Evolutionary conservation across 2,888 invertebrate genomes (phyloP).

Genomic region (Sialis lutaria): DNA sequence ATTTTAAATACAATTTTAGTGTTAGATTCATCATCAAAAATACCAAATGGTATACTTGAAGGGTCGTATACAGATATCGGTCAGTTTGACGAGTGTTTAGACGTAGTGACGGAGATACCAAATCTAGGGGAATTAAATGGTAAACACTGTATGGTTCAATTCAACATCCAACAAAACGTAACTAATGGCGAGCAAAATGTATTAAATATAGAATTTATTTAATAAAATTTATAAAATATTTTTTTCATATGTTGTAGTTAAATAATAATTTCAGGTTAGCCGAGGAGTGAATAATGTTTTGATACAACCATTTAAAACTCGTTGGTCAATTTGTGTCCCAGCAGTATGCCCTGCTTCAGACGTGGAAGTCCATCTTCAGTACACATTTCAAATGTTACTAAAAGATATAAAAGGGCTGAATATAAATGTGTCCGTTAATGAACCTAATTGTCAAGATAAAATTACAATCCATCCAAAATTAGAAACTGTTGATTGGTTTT

Average conservation of each 20-base stretch:
- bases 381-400: background rate
- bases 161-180: too few species aligned
- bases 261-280: too few species aligned
- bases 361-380: background rate
- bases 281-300: too few species aligned
- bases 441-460: too few species aligned
- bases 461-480: too few species aligned
- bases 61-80: constrained; percentile 23
- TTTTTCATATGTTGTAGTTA: too few species aligned
- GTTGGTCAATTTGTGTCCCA: background rate
- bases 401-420: background rate
- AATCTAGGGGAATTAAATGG: background rate
- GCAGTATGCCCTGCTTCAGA: background rate
- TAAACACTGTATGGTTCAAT: background rate
- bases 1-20: constrained; percentile 14
- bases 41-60: constrained; percentile 22
- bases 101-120: constrained; percentile 9
- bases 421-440: too few species aligned
- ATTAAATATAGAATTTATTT: too few species aligned
- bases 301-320: too few species aligned
- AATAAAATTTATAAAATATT: too few species aligned
- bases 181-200: too few species aligned
- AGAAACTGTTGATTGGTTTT: too few species aligned
- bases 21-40: constrained; percentile 24
- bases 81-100: constrained; percentile 23